These are phyloP conservation scores for Aptenodytes forsteri DNA, from an alignment of 2,113 vertebrate genomes.

Conservation along the genomic window DNA sequence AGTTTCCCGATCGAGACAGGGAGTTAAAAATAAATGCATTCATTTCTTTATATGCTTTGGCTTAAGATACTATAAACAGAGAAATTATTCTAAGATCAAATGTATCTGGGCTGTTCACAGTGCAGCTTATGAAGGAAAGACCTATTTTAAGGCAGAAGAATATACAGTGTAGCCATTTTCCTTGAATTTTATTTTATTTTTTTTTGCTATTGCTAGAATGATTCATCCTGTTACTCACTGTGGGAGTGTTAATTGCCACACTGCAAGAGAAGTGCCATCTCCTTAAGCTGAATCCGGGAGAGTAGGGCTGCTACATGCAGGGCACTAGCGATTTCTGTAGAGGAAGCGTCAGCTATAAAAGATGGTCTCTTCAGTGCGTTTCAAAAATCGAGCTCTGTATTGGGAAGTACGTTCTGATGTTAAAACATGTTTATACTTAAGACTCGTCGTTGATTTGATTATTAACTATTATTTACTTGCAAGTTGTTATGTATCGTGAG, in stretches of 20 bases:
- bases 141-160: background rate
- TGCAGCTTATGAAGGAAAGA: background rate
- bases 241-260: background rate
- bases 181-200: background rate
- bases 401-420: background rate
- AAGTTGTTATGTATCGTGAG: rapidly evolving
- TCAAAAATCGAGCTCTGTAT: background rate
- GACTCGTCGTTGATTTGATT: background rate
- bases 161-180: background rate
- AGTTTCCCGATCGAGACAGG: background rate
- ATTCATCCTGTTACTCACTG: background rate
- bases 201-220: background rate
- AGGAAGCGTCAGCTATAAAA: background rate
- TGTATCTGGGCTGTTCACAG: background rate
- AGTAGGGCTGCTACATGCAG: background rate
- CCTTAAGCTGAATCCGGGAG: background rate
- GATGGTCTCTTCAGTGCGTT: background rate
- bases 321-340: background rate
- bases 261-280: background rate
- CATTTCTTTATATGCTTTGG: background rate
- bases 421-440: background rate
- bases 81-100: background rate
- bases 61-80: background rate
- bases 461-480: background rate
- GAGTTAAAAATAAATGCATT: background rate